A percentile compares a stretch with the other conserved stretches of the same genome.
Conservation (phyloP, 1,140 invertebrate species). For the Caenorhabditis latens region DNA sequence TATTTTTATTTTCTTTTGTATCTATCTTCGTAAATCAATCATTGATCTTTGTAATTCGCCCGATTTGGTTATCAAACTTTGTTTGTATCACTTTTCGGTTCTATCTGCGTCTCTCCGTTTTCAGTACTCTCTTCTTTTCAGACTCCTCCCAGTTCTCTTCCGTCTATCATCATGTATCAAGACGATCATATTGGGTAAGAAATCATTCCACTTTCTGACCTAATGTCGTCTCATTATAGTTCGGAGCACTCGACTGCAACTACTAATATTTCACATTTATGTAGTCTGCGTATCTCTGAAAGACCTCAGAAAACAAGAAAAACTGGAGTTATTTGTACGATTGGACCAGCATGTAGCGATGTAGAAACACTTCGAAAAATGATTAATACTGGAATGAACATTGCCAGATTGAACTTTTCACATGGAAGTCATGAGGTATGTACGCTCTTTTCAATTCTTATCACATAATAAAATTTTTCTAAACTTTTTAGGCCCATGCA, state of each 20-base stretch:
- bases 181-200: constrained; percentile 48
- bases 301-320: constrained; percentile 81
- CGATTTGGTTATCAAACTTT: constrained; percentile 9
- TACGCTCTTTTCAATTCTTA: no score
- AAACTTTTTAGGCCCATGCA: constrained; percentile 79
- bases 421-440: constrained; percentile 66
- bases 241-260: constrained; percentile 62
- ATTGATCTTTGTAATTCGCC: constrained; percentile 42
- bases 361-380: constrained; percentile 90
- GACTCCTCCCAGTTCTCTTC: constrained; percentile 30
- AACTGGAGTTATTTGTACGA: constrained; percentile 97
- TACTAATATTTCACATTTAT: constrained; percentile 87
- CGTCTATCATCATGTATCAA: constrained; percentile 48
- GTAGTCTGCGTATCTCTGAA: constrained; percentile 90
- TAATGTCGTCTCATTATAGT: constrained; percentile 36
- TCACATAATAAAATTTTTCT: no score
- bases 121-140: not conserved
- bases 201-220: constrained; percentile 6
- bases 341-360: constrained; percentile 91
- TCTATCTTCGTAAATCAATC: constrained; percentile 27
- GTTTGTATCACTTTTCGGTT: not conserved
- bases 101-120: not conserved
- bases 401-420: constrained; percentile 88
- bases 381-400: constrained; percentile 98
- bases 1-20: constrained; percentile 10